Percentiles rank a stretch among this genome's conserved stretches.
phyloP scores from a whole-genome alignment of 2,113 vertebrate genomes.

The Bufo gargarizans region DNA sequence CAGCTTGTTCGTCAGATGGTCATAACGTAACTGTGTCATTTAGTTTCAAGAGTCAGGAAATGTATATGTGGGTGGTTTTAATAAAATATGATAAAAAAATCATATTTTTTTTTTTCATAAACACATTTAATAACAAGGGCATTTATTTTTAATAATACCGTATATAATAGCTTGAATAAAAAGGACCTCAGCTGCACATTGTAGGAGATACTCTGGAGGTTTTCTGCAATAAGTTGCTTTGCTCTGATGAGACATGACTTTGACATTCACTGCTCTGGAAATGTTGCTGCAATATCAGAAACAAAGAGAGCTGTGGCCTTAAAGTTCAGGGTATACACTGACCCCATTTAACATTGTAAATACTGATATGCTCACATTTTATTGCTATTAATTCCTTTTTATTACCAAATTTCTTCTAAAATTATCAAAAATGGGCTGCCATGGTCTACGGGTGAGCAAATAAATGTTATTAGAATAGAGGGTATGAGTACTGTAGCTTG shows the following conservation, averaged over 20 bases:
- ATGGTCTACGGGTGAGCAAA: not conserved
- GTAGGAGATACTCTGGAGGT: not conserved
- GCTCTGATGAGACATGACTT: not conserved
- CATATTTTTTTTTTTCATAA: no score
- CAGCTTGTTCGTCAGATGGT: no score
- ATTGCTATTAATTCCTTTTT: not conserved
- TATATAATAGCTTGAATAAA: no score
- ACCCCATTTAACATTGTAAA: not conserved
- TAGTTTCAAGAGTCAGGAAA: no score
- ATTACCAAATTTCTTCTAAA: not conserved
- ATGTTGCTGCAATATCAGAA: not conserved
- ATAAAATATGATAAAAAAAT: no score
- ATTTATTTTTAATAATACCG: no score
- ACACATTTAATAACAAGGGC: no score
- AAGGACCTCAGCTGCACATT: not conserved
- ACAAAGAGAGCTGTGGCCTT: not conserved
- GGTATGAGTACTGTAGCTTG: not conserved
- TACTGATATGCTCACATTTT: not conserved
- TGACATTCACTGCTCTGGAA: not conserved
- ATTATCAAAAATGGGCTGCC: not conserved
- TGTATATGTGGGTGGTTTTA: no score
- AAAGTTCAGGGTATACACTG: not conserved
- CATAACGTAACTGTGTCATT: no score
- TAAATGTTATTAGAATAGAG: constrained; percentile 27
- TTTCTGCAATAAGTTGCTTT: not conserved